Evolutionary conservation across 2,888 invertebrate genomes (phyloP).

Genomic region (Caenorhabditis parvicauda): DNA sequence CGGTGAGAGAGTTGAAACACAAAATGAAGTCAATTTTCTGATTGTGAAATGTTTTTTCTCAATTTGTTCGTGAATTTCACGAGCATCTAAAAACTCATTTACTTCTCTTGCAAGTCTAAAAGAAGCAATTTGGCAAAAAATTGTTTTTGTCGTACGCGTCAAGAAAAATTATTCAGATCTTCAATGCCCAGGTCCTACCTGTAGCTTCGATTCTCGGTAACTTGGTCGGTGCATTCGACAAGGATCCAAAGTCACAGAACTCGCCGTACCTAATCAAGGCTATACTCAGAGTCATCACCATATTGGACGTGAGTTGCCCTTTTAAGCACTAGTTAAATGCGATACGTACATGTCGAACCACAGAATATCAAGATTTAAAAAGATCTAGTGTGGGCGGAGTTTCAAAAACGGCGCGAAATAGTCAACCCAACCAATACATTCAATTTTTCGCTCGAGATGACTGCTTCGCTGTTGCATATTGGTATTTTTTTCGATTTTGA

Average conservation of each 20-base stretch:
- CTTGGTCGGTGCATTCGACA: conserved; percentile 76
- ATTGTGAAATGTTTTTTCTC: neutral
- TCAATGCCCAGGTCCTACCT: conserved; percentile 71
- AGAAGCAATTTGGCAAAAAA: neutral
- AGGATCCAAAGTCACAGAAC: conserved; percentile 73
- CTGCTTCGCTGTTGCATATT: no score
- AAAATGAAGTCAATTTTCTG: neutral
- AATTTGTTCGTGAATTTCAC: neutral
- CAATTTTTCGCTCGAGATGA: no score
- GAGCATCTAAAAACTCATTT: neutral
- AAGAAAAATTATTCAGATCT: conserved; percentile 45
- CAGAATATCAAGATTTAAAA: no score
- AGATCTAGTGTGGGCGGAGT: no score
- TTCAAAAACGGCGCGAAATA: no score
- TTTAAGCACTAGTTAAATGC: no score
- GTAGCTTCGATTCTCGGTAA: conserved; percentile 76
- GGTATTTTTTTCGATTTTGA: no score
- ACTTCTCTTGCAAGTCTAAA: neutral
- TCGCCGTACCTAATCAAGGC: conserved; percentile 98
- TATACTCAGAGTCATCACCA: conserved; percentile 62
- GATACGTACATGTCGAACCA: no score
- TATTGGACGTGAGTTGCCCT: conserved; percentile 44
- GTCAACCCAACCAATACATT: no score
- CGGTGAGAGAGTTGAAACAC: conserved; percentile 4
- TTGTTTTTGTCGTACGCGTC: neutral